phyloP scores from a whole-genome alignment of 2,797 vertebrate genomes.

The Poecile montanus region DNA sequence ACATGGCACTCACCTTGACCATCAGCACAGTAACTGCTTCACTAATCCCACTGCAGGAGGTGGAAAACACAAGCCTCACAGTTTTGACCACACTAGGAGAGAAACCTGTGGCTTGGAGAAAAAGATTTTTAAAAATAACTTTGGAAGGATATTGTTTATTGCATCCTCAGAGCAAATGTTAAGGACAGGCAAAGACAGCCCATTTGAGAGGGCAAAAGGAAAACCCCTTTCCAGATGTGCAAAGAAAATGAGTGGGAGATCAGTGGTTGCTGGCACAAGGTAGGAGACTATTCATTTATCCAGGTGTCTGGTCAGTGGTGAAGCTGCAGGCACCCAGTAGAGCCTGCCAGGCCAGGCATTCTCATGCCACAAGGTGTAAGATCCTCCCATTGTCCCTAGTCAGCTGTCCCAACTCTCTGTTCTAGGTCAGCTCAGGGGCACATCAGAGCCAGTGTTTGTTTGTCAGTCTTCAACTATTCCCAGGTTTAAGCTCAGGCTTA shows the following conservation, averaged over 20 bases:
- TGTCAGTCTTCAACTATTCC: background rate
- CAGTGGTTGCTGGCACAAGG: background rate
- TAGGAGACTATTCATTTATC: background rate
- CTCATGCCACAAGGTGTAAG: accelerated
- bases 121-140: background rate
- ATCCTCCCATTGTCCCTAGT: background rate
- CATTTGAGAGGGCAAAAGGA: background rate
- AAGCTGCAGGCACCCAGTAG: background rate
- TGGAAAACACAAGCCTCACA: background rate
- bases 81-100: background rate
- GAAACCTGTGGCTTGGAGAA: background rate
- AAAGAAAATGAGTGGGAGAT: background rate
- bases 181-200: background rate
- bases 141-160: background rate
- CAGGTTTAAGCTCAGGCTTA: background rate
- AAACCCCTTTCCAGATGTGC: background rate
- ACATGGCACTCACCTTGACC: background rate
- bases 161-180: background rate
- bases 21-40: background rate
- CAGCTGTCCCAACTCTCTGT: background rate
- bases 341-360: background rate
- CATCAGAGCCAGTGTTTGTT: background rate
- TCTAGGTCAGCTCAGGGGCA: background rate
- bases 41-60: background rate
- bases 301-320: background rate